Percentiles rank a stretch among this genome's conserved stretches.
phyloP scores from a whole-genome alignment of 2,797 vertebrate species.

The Syngnathus rostellatus region DNA sequence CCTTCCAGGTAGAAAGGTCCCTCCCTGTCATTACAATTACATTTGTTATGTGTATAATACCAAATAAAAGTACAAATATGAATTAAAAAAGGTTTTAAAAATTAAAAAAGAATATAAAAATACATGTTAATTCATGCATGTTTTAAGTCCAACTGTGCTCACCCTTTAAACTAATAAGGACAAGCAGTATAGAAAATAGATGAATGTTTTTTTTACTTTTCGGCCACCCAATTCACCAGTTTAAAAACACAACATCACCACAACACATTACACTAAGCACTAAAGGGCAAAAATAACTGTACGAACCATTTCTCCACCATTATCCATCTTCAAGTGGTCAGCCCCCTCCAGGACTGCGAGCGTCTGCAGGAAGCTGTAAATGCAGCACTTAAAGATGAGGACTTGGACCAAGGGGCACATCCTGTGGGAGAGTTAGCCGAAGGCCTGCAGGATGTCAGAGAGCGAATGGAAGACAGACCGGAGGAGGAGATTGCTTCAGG shows the following conservation, averaged over 20 bases:
- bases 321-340: slow-evolving; percentile 31
- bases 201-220: background rate
- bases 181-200: background rate
- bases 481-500: slow-evolving; percentile 50
- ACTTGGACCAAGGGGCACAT: slow-evolving; percentile 31
- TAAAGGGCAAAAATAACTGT: background rate
- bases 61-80: no score
- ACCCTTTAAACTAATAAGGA: no score
- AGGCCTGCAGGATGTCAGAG: slow-evolving; percentile 47
- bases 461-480: slow-evolving; percentile 46
- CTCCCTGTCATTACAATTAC: background rate
- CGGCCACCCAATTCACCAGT: background rate
- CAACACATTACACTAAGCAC: background rate
- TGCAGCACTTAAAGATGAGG: slow-evolving; percentile 29
- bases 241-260: background rate
- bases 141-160: background rate
- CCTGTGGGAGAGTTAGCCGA: slow-evolving; percentile 50
- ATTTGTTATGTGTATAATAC: background rate
- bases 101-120: no score
- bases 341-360: slow-evolving; percentile 57
- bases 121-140: no score
- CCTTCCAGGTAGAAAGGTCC: slow-evolving; percentile 42
- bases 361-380: slow-evolving; percentile 44
- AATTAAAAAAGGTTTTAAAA: no score
- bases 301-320: background rate